These are phyloP conservation scores for Hoplostethus mediterraneus DNA, from an alignment of 2,797 vertebrate genomes.

Conservation along the genomic window DNA sequence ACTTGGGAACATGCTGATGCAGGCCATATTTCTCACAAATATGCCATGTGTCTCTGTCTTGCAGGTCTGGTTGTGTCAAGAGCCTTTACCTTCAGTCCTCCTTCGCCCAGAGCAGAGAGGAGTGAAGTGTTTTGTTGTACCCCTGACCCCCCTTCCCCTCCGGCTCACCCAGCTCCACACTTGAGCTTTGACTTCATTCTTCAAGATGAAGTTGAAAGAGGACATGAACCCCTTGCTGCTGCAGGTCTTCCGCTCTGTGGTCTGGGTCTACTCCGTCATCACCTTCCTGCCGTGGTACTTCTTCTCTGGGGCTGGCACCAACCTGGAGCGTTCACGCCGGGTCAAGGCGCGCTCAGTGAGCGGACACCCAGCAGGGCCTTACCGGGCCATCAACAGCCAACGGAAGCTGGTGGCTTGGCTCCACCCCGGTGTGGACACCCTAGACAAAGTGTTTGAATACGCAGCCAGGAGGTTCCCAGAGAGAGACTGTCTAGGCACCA, in stretches of 20 bases:
- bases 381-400: constrained; percentile 90
- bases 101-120: constrained; percentile 8
- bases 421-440: constrained; percentile 90
- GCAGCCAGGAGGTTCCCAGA: constrained; percentile 88
- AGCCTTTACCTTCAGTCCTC: background rate
- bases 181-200: background rate
- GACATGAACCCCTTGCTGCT: constrained; percentile 94
- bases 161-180: background rate
- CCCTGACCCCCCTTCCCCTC: background rate
- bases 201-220: constrained; percentile 95
- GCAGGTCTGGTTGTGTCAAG: constrained; percentile 50
- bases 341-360: constrained; percentile 90
- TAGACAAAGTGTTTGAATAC: constrained; percentile 95
- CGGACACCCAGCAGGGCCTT: constrained; percentile 86
- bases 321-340: constrained; percentile 86
- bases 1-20: constrained; percentile 33
- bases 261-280: constrained; percentile 93
- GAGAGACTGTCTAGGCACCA: constrained; percentile 93
- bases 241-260: constrained; percentile 91
- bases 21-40: constrained; percentile 28
- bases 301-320: constrained; percentile 87
- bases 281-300: constrained; percentile 97
- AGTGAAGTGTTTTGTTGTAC: constrained; percentile 3
- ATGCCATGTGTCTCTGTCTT: constrained; percentile 36
- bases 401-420: constrained; percentile 87